phyloP scores from a whole-genome alignment of 2,888 invertebrate species.

The Heteromyza rotundicornis region DNA sequence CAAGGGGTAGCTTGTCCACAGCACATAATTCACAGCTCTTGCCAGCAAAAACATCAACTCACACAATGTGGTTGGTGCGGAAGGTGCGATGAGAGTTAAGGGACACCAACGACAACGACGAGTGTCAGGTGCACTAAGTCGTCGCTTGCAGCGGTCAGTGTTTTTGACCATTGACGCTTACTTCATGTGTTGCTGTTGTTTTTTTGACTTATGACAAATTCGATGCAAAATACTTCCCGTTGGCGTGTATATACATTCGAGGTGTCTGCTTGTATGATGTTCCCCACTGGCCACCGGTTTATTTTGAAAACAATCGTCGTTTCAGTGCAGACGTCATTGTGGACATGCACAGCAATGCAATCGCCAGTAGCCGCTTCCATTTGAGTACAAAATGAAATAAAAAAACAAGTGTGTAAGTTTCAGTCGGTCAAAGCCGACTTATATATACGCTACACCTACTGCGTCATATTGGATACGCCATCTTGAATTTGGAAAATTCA shows the following conservation, averaged over 20 bases:
- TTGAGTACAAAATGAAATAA: too few relatives aligned
- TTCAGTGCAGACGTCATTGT: background rate
- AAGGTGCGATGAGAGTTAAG: too few relatives aligned
- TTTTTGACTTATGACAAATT: constrained; percentile 9
- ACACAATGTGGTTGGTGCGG: too few relatives aligned
- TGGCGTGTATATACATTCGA: background rate
- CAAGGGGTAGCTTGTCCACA: background rate
- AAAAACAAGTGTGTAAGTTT: too few relatives aligned
- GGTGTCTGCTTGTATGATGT: background rate
- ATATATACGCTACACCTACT: too few relatives aligned
- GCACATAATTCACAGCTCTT: constrained; percentile 10
- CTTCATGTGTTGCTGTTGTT: constrained; percentile 2
- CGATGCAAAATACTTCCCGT: constrained; percentile 18
- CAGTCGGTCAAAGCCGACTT: too few relatives aligned
- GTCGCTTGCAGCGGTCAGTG: background rate
- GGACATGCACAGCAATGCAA: background rate
- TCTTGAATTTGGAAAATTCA: too few relatives aligned
- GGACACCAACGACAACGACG: background rate
- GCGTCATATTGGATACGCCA: too few relatives aligned
- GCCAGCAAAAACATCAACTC: too few relatives aligned
- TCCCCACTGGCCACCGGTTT: background rate
- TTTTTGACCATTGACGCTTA: background rate
- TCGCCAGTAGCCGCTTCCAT: background rate
- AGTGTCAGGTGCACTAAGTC: background rate
- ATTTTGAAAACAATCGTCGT: background rate